Evolutionary conservation across 2,888 invertebrate species (phyloP), one percentile per base, ranked within the genome.

Genomic region (Nomada lathburiana): DNA sequence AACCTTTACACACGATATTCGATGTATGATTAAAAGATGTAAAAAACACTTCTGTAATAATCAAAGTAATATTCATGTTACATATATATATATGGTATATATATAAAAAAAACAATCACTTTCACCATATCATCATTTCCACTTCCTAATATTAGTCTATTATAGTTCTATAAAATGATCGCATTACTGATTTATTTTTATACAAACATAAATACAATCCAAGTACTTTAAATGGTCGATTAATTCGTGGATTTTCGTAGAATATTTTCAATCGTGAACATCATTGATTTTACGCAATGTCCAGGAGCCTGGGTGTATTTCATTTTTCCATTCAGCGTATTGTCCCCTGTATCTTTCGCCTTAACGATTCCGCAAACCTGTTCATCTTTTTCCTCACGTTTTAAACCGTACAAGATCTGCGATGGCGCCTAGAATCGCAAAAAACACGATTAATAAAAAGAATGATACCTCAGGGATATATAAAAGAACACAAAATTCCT

Each of bases 261-360:
- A 26, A 92, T 92, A 74, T 91, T 92, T 47, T 92, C 92, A 74
- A 92, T 92, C 18, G 91, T 92, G 73, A 92, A 92, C 83, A 87
- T 88, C 47, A 89, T 90, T 5, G 90, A 90, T 76, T 92, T 92
- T 3, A 86, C 65, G 47, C 82, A 76, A 20, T 64, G 76, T n/a
- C 55, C 81, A n/a, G 80, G 64, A 42, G 80, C 16, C 47, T 79
- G 57, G 0, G 64, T 64, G 55, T 74, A 78, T 57, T 76, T 78
- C 44, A 62, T 57, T 73, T 75, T 63, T 57, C 18, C 47, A 23
- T 67, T 67, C 20, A 23, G 67, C 7, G 53, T 10, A n/a, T 42
- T 29, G 9, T 16, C 36, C 18, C 68, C 73, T 7, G 52, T 11
- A 10, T 53, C 64, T 36, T 80, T 70, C 18, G 36, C 55, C 13